Evolutionary conservation across 1,140 invertebrate species (phyloP), one percentile per base, ranked within the genome.

Genomic region (Pomacea maculata): DNA sequence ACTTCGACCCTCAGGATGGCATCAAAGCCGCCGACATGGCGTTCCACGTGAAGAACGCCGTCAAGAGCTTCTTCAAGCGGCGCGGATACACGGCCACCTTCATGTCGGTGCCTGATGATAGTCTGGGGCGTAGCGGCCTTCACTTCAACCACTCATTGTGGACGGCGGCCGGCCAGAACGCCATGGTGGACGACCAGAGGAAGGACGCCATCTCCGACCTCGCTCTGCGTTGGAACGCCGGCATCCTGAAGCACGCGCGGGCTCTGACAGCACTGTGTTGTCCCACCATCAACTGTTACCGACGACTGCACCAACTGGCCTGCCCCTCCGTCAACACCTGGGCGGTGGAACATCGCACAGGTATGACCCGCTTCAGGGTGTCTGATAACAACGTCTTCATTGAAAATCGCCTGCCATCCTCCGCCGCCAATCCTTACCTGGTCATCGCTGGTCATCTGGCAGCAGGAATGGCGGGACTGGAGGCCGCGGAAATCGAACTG

Each of bases 221-320:
- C 7, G 77, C 78, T 19, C 52, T 74, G 29, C 79, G 84, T n/a
- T 85, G 83, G 82, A 79, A 86, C 25, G 83, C 82, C 7, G 84
- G 83, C 3, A 65, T 87, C 12, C 29, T 85, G 34, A 79, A 81
- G 61, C 83, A 86, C 65, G 79, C 68, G 8, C 78, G 68, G 25
- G 82, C 83, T 8, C 67, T 87, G 75, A 80, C 80, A 15, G 80
- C 83, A 5, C 34, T 80, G 25, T 79, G 74, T 14, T 85, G 79
- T n/a, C 84, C 84, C 63, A 84, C 84, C 54, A 67, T 83, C 71
- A 85, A 84, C 83, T 84, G 83, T 61, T 84, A 83, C 81, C 73
- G 82, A 5, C 80, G 83, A 17, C 73, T 85, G 19, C 70, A 72
- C 34, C 25, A 67, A 14, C 21, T 74, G 6, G 45, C 75, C 82